Conservation (phyloP, 1,140 invertebrate genomes). For the Trachymyrmex cornetzi region DNA sequence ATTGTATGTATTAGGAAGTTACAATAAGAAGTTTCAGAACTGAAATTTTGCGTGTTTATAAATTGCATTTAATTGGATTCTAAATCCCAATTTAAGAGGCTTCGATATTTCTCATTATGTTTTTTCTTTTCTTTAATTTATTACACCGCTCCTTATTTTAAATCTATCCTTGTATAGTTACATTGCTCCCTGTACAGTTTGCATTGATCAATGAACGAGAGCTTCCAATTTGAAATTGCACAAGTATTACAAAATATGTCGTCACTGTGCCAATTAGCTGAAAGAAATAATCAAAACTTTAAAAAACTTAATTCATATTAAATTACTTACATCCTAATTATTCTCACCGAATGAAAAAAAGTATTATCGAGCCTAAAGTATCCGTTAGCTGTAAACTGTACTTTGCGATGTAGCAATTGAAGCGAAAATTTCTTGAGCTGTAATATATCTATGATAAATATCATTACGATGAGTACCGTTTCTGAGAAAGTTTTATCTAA, state of each 20-base stretch:
- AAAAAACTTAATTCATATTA: neutral
- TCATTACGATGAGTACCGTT: neutral
- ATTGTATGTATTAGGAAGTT: no score
- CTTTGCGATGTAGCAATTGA: no score
- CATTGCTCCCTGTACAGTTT: no score
- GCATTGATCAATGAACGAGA: neutral
- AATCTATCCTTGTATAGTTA: slow-evolving; percentile 34
- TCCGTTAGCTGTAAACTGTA: no score
- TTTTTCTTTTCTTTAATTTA: neutral
- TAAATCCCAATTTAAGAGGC: neutral
- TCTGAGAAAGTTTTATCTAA: neutral
- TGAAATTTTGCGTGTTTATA: no score
- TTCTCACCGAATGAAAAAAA: slow-evolving; percentile 84
- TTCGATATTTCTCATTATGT: neutral
- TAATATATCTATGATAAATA: slow-evolving; percentile 70
- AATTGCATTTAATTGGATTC: no score
- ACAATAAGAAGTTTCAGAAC: no score
- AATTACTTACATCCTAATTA: neutral
- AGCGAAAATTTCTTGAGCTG: no score
- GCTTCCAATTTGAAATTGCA: slow-evolving; percentile 79
- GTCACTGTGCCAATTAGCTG: slow-evolving; percentile 83
- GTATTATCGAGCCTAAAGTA: slow-evolving; percentile 81
- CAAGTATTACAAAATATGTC: slow-evolving; percentile 84
- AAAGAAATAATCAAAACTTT: slow-evolving; percentile 30
- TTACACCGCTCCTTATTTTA: neutral